Evolutionary conservation across 2,888 invertebrate species (phyloP).

Genomic region (Mythimna ferrago): DNA sequence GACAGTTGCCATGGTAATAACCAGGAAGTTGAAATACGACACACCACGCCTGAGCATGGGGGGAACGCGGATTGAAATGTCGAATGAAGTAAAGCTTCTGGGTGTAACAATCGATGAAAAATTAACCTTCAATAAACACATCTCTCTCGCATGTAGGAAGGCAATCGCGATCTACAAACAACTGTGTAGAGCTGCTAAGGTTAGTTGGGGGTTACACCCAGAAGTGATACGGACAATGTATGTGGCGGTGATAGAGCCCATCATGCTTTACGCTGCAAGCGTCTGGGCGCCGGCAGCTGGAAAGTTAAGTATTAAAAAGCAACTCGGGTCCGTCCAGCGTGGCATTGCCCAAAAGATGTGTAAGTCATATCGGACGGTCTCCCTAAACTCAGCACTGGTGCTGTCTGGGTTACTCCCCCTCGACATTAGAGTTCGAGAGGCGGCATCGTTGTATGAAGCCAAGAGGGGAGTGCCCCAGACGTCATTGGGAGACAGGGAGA

Average conservation of each 20-base stretch:
- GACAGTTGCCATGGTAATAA: no score
- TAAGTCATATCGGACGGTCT: constrained; percentile 34
- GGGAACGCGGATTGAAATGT: constrained; percentile 6
- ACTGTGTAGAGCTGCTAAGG: neutral
- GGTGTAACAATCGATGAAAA: constrained; percentile 41
- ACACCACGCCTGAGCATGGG: no score
- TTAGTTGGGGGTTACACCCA: no score
- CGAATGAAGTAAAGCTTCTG: constrained; percentile 38
- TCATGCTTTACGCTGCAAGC: constrained; percentile 33
- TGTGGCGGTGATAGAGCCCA: constrained; percentile 21
- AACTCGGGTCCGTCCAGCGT: constrained; percentile 25
- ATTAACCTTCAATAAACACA: constrained; percentile 6
- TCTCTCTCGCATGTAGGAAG: neutral
- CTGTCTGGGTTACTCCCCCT: no score
- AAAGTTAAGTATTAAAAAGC: neutral
- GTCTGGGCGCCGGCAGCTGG: constrained; percentile 36
- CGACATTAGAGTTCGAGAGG: neutral
- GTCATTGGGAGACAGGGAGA: neutral
- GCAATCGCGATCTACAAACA: neutral
- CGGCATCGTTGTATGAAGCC: constrained; percentile 1
- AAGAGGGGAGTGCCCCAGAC: neutral
- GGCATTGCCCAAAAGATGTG: constrained; percentile 42
- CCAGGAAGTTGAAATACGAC: no score
- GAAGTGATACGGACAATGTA: neutral
- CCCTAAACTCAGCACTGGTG: no score